Conservation (phyloP, 2,797 vertebrate species). For the Coilia nasus region DNA sequence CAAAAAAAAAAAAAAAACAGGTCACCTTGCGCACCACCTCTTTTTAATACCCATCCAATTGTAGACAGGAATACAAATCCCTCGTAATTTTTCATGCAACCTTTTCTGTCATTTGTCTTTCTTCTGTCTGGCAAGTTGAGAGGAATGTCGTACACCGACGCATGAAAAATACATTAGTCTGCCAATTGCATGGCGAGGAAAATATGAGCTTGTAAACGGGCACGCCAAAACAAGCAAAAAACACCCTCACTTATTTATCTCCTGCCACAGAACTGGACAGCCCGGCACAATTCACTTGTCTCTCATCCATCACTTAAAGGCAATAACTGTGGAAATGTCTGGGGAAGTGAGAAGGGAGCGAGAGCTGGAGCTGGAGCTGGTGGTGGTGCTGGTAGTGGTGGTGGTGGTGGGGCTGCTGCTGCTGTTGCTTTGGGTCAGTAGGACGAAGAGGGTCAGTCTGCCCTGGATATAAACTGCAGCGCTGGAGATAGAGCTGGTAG, state of each 20-base stretch:
- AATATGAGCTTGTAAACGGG: neutral
- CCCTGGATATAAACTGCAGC: slow-evolving; percentile 1
- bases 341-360: too few relatives aligned
- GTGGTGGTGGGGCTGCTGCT: neutral
- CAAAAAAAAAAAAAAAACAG: neutral
- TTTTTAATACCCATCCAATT: slow-evolving; percentile 21
- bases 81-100: slow-evolving; percentile 6
- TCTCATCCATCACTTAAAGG: slow-evolving; percentile 25
- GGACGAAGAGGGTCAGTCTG: neutral
- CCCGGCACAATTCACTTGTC: slow-evolving; percentile 8
- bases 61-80: slow-evolving; percentile 25
- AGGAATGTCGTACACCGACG: neutral
- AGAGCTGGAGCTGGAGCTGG: too few relatives aligned
- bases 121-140: neutral
- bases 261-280: slow-evolving; percentile 22
- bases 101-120: slow-evolving; percentile 9
- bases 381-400: too few relatives aligned
- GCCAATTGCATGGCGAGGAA: neutral
- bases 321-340: neutral
- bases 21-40: neutral
- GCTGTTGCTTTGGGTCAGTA: neutral
- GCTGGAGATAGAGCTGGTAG: too few relatives aligned
- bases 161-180: slow-evolving; percentile 16
- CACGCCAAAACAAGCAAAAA: neutral
- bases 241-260: slow-evolving; percentile 4